Base-by-base conservation (phyloP, 2,113 vertebrate species). In the Tiliqua scincoides region DNA sequence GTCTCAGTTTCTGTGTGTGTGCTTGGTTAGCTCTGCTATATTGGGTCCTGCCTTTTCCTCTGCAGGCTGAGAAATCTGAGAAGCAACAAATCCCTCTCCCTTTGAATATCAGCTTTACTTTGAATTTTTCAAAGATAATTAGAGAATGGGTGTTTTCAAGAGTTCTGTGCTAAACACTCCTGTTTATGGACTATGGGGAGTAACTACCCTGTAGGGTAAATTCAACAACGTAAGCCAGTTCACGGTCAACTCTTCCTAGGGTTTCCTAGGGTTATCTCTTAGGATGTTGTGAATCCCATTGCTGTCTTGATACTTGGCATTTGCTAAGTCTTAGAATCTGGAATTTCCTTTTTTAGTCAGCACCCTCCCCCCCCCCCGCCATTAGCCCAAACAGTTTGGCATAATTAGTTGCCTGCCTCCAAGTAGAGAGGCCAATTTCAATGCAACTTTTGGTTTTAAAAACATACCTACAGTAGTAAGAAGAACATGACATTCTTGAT, bases 401-500 rank as follows among this genome's bases (percentile, higher is more conserved):
- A 84, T 40, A 57, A 65, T 32, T 84, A 57, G 18, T 68, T 88
- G 32, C 70, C 61, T 57, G 70, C 77, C 32, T 88, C 59, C 76
- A 43, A 63, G 25, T 43, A 80, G 48, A 32, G 30, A 88, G 59
- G 59, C 65, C 61, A 63, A 74, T 88, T 63, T 68, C 68, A 80
- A 30, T 84, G 48, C 76, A 73, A 80, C 78, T 68, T 83, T 78
- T 78, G 67, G 65, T 63, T 79, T 83, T 79, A 72, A 79, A 84
- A 88, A 61, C 23, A 68, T 35, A 37, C 63, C 30, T 57, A 79
- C 40, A 52, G 12, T 84, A 74, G 70, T 65, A 63, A 79, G 74
- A 80, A 77, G 30, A 43, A 87, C 59, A 88, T 71, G 63, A 85
- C 77, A 61, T 79, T 84, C 76, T 84, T 80, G 61, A 79, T 85